Base-by-base conservation (phyloP, 1,140 invertebrate genomes). In the Euwallacea fornicatus region DNA sequence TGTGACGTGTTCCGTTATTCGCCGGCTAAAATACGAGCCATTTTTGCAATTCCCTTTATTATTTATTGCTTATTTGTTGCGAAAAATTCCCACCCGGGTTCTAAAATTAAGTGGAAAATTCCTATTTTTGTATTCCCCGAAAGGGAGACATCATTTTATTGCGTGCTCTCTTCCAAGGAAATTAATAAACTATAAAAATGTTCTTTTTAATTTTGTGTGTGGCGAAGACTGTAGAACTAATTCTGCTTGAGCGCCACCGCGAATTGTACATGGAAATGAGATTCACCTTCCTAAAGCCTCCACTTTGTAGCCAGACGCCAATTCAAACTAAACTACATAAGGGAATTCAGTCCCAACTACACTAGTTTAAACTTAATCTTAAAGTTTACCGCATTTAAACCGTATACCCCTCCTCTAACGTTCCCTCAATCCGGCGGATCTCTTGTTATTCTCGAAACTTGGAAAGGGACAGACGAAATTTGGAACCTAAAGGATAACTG, bases 291-390 rank as follows among this genome's bases (percentile, higher is more conserved):
- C 21, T 33, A 33, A 33, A 33, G 21, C 21, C 21, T 33, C 21
- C 21, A 33, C 21, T 33, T 33, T 33, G 21, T 33, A 33, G 21
- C 21, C 21, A 33, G 21, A 33, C 21, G 21, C 46, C 46, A 50
- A 50, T 61, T 61, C 42, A 42, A 61, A 61, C 21, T 50, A 64
- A 46, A 50, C 41, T 16, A 67, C 11, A 21, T 59, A 67, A 67
- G 65, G 53, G 65, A 67, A 59, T 58, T 46, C 55, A 15, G 54
- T 67, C 65, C 55, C 54, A 67, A 59, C 65, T 58, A 43, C 21
- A 69, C 67, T 69, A 62, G 67, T 69, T 69, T 62, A 69, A 69
- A 69, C 67, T 62, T 62, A 69, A 69, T 69, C 67, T 60, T 63
- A 61, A 69, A 69, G 21, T 69, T 69, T 63, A 69, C 67, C 67